These are phyloP conservation scores for Paragorgia papillata DNA, from an alignment of 92 coral and sea anemone species.

Conservation along the genomic window DNA sequence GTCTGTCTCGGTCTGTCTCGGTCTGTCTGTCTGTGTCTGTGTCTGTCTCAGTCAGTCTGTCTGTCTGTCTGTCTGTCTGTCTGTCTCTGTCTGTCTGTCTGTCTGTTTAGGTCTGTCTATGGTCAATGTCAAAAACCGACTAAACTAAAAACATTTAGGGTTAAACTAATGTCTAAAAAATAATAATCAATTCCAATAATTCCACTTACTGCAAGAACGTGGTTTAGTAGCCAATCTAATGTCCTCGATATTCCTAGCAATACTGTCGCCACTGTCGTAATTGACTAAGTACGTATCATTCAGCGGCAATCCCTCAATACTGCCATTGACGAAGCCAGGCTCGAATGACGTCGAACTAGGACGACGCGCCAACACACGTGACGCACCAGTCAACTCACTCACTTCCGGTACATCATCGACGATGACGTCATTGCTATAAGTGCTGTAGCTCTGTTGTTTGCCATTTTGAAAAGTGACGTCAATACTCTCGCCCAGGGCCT, in stretches of 20 bases:
- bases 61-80: too few species aligned
- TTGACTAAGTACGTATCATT: slow-evolving; percentile 35
- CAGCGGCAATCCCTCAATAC: slow-evolving; percentile 8
- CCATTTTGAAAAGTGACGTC: slow-evolving; percentile 40
- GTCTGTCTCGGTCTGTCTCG: too few species aligned
- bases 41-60: too few species aligned
- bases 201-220: slow-evolving; percentile 26
- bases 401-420: slow-evolving; percentile 36
- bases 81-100: too few species aligned
- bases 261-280: slow-evolving; percentile 30
- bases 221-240: slow-evolving; percentile 35
- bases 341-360: slow-evolving; percentile 37
- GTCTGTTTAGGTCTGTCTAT: too few species aligned
- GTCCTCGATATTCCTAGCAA: slow-evolving; percentile 25
- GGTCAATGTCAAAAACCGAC: too few species aligned
- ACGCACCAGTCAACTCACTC: slow-evolving; percentile 20
- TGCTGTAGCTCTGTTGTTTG: slow-evolving; percentile 27
- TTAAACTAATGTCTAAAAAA: too few species aligned
- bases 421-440: slow-evolving; percentile 33
- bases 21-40: too few species aligned
- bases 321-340: slow-evolving; percentile 43
- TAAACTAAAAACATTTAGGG: too few species aligned
- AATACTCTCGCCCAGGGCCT: slow-evolving; percentile 31
- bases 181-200: too few species aligned
- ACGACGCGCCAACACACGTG: slow-evolving; percentile 40